A percentile compares a stretch with the other conserved stretches of the same genome.
Evolutionary conservation across 2,888 invertebrate genomes (phyloP).

Genomic region (Fragum sueziense): DNA sequence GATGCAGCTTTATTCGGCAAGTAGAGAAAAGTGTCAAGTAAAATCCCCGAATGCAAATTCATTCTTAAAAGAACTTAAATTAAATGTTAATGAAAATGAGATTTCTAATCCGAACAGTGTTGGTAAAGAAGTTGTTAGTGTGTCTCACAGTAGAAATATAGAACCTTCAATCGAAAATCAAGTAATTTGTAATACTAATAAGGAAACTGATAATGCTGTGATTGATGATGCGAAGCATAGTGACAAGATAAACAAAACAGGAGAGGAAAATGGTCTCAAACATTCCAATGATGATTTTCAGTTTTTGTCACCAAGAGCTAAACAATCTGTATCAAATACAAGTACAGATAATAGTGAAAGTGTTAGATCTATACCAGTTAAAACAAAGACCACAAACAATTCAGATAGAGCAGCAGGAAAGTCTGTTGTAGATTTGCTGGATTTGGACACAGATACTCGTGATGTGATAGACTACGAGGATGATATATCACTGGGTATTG

Average conservation of each 20-base stretch:
- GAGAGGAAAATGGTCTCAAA: not conserved
- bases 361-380: not conserved
- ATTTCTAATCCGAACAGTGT: too few relatives aligned
- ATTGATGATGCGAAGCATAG: not conserved
- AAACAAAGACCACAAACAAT: too few relatives aligned
- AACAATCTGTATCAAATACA: not conserved
- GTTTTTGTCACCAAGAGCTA: too few relatives aligned
- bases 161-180: too few relatives aligned
- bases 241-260: not conserved
- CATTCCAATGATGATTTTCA: too few relatives aligned
- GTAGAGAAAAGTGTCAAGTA: not conserved
- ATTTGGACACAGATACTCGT: slow-evolving; percentile 31
- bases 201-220: not conserved
- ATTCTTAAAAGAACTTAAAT: too few relatives aligned
- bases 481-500: slow-evolving; percentile 25
- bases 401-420: not conserved
- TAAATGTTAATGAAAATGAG: too few relatives aligned
- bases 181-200: not conserved
- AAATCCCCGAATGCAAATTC: not conserved
- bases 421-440: slow-evolving; percentile 17
- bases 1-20: slow-evolving; percentile 3
- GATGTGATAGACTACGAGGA: slow-evolving; percentile 50
- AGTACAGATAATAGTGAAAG: not conserved
- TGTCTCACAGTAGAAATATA: too few relatives aligned
- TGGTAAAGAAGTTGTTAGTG: not conserved